Evolutionary conservation across 2,797 vertebrate species (phyloP).

Genomic region (Mycteria americana): DNA sequence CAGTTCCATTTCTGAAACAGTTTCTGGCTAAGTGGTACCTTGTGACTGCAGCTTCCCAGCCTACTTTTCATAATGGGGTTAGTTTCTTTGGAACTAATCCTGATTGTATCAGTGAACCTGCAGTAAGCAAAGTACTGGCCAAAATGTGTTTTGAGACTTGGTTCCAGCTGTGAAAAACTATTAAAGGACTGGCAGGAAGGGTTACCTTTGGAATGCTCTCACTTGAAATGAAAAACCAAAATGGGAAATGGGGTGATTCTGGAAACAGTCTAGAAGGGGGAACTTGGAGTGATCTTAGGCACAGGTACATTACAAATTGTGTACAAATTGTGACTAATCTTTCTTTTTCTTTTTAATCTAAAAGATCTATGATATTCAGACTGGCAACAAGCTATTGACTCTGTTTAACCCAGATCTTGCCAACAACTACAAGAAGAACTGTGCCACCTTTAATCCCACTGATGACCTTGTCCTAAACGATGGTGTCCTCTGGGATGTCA

Average conservation of each 20-base stretch:
- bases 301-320: constrained; percentile 33
- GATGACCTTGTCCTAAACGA: constrained; percentile 98
- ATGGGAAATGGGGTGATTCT: not conserved
- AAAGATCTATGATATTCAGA: constrained; percentile 99
- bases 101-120: not conserved
- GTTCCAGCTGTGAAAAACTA: not conserved
- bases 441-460: constrained; percentile 97
- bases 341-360: constrained; percentile 72
- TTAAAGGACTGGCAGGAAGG: not conserved
- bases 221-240: not conserved
- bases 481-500: constrained; percentile 97
- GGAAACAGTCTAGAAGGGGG: not conserved
- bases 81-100: not conserved
- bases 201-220: not conserved
- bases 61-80: not conserved
- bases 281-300: not conserved
- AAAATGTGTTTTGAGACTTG: not conserved
- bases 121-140: not conserved
- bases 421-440: constrained; percentile 99
- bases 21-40: not conserved
- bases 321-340: constrained; percentile 71
- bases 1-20: not conserved
- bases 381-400: constrained; percentile 95
- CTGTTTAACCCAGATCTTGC: constrained; percentile 98
- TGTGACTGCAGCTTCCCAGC: not conserved